A percentile compares a stretch with the other conserved stretches of the same genome.
phyloP scores from a whole-genome alignment of 2,113 vertebrate genomes.

The Chinchilla lanigera region DNA sequence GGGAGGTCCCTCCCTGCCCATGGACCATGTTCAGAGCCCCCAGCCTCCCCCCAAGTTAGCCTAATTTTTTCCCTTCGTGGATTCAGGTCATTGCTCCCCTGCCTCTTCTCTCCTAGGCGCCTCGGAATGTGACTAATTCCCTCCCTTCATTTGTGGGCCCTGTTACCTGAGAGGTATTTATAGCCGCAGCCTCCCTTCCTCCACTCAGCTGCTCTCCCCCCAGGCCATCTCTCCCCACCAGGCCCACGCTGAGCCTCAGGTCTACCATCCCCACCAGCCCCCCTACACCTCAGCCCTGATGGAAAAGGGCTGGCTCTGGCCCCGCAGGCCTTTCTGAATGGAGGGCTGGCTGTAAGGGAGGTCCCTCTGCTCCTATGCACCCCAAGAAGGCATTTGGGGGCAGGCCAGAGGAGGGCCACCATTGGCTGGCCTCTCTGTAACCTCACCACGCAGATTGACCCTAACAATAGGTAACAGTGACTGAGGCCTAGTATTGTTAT shows the following conservation, averaged over 20 bases:
- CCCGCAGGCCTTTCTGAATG: background rate
- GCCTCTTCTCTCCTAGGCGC: slow-evolving; percentile 81
- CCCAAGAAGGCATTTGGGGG: background rate
- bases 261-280: background rate
- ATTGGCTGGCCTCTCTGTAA: background rate
- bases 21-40: background rate
- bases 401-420: background rate
- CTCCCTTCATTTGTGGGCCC: slow-evolving; percentile 83
- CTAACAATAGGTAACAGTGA: slow-evolving; percentile 32
- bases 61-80: slow-evolving; percentile 82
- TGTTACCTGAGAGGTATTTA: slow-evolving; percentile 88
- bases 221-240: slow-evolving; percentile 58
- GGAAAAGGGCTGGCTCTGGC: background rate
- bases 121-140: slow-evolving; percentile 85
- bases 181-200: slow-evolving; percentile 62
- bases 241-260: background rate
- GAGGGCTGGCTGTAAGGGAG: background rate
- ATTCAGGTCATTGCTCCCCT: slow-evolving; percentile 86
- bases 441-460: slow-evolving; percentile 14
- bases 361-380: background rate
- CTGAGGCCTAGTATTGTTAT: background rate
- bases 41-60: slow-evolving; percentile 65
- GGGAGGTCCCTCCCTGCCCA: background rate
- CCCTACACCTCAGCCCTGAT: background rate
- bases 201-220: slow-evolving; percentile 63